Evolutionary conservation across 2,888 invertebrate genomes (phyloP), one percentile per base, ranked within the genome.

Genomic region (Macaria liturata): DNA sequence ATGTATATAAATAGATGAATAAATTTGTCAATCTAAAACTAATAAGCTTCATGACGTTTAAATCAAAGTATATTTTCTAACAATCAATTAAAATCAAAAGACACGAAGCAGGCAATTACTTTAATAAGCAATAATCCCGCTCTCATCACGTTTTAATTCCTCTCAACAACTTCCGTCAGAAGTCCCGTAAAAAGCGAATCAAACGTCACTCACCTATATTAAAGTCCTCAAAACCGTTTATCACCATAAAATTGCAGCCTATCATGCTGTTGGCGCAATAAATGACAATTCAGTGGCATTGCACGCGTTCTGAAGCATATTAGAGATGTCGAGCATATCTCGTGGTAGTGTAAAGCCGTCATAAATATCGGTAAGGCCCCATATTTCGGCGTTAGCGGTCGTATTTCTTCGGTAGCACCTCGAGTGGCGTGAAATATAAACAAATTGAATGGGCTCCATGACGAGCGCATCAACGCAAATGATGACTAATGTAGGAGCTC

Each of bases 381-480:
- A 88, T 90, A 90, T 89, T 88, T 90, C 78, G 85, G 83, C 71
- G 83, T 88, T 86, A 88, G 78, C 76, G 82, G 75, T 78, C 68
- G 80, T 86, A 86, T 84, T 80, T 88, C 82, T 79, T 69, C 66
- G 74, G 67, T 71, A 79, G 87, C 88, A 85, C 86, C 88, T 87
- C 86, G 75, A 86, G 86, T 86, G 83, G 83, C 86, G 86, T 85
- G 85, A 88, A 90, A 91, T 91, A 88, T 89, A 90, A 90, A 91
- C 91, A 91, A 91, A 91, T 90, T 90, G 91, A 88, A 91, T 87
- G 81, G 79, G 75, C 78, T 78, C 77, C 76, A 84, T 88, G 89
- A 90, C 75, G 89, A 87, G 85, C 77, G 76, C 77, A 74, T 80
- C 83, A 75, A 63, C 72, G 81, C 85, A 90, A 91, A 91, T 89